A percentile compares a stretch with the other conserved stretches of the same genome.
Evolutionary conservation across 2,888 invertebrate genomes (phyloP).

Genomic region (Drosophila mayaguana): DNA sequence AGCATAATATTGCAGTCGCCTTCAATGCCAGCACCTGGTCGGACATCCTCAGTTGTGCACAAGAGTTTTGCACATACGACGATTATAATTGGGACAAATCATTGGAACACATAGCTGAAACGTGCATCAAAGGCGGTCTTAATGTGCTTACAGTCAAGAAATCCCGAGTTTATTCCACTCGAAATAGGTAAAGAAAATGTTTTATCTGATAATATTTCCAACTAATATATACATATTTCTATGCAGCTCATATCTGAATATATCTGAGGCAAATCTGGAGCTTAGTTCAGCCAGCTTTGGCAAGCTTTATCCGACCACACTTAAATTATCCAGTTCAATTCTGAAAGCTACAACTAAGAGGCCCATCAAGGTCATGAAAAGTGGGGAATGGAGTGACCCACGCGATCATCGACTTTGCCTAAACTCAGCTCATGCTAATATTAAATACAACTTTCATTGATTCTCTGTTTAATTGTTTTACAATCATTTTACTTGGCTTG

Average conservation of each 20-base stretch:
- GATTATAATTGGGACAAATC: conserved; percentile 99
- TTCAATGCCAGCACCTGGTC: conserved; percentile 95
- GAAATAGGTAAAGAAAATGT: conserved; percentile 92
- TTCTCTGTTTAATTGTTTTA: too few species aligned
- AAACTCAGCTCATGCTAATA: conserved; percentile 86
- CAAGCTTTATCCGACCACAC: conserved; percentile 89
- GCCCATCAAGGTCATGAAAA: conserved; percentile 90
- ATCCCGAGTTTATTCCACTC: conserved; percentile 98
- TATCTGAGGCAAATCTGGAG: conserved; percentile 92
- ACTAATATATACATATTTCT: not conserved
- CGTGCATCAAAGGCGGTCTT: conserved; percentile 90
- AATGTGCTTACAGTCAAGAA: conserved; percentile 95
- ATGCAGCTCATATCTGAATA: conserved; percentile 87
- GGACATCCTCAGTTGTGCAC: conserved; percentile 91
- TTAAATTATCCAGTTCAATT: conserved; percentile 86
- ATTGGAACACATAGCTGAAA: conserved; percentile 94
- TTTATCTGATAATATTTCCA: not conserved
- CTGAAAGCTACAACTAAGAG: conserved; percentile 86
- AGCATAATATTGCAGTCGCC: conserved; percentile 99
- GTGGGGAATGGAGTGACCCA: conserved; percentile 98
- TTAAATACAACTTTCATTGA: too few species aligned
- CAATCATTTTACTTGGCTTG: too few species aligned
- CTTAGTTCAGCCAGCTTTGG: conserved; percentile 85
- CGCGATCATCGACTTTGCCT: conserved; percentile 93
- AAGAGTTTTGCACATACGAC: conserved; percentile 97